These are phyloP conservation scores for Philotrypesis tridentata DNA, from an alignment of 1,140 invertebrate genomes.

Conservation along the genomic window DNA sequence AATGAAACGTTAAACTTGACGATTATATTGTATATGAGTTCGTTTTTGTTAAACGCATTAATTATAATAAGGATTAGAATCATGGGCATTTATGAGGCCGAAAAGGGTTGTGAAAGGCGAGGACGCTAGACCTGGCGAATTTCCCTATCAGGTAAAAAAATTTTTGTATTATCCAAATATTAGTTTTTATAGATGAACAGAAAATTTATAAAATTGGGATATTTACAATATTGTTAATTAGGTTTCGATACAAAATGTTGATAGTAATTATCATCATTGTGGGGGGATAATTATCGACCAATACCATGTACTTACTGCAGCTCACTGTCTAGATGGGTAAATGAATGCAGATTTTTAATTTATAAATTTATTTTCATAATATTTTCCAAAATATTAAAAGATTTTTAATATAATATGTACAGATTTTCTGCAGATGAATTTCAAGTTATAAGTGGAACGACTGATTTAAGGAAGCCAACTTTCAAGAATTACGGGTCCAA, in stretches of 20 bases:
- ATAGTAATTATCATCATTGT: slow-evolving; percentile 60
- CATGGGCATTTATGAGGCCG: neutral
- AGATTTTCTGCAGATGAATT: slow-evolving; percentile 24
- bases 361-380: neutral
- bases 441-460: slow-evolving; percentile 24
- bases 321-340: slow-evolving; percentile 69
- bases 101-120: slow-evolving; percentile 57
- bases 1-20: no score
- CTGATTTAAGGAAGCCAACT: slow-evolving; percentile 17
- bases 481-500: slow-evolving; percentile 9
- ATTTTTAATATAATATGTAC: neutral
- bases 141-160: slow-evolving; percentile 60
- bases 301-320: slow-evolving; percentile 71
- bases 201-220: neutral
- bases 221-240: slow-evolving; percentile 26
- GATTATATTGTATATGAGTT: neutral
- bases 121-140: slow-evolving; percentile 54
- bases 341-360: neutral
- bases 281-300: slow-evolving; percentile 72
- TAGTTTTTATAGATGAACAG: neutral
- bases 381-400: neutral
- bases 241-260: slow-evolving; percentile 53
- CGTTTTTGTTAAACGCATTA: neutral
- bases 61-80: neutral
- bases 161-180: no score